Evolutionary conservation across 2,113 vertebrate genomes (phyloP).

Genomic region (Progne subis): DNA sequence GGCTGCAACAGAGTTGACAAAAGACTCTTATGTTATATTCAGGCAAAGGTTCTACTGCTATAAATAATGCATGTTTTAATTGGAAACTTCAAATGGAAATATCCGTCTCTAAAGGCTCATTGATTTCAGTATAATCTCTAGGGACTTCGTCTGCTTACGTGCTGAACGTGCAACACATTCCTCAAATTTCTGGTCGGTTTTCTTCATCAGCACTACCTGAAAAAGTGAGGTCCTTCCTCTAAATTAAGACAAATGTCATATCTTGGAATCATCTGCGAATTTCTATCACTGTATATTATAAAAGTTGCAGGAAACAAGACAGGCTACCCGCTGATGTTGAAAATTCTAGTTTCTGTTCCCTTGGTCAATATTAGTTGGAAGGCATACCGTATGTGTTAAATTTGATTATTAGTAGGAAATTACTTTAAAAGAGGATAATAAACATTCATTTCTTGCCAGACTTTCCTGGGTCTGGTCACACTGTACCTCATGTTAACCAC

Average conservation of each 20-base stretch:
- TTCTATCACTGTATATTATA: background rate
- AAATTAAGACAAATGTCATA: background rate
- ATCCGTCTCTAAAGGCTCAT: background rate
- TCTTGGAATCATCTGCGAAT: background rate
- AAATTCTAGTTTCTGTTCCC: background rate
- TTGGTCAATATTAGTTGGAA: background rate
- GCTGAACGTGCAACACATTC: background rate
- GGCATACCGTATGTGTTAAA: fast-evolving
- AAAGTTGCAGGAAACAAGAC: background rate
- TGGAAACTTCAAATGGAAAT: constrained; percentile 10
- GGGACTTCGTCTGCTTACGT: background rate
- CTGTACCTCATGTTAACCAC: background rate
- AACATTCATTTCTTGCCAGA: background rate
- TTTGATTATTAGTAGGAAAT: background rate
- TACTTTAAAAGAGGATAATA: background rate
- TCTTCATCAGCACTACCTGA: background rate
- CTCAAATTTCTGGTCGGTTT: background rate
- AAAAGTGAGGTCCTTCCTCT: background rate
- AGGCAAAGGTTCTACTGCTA: background rate
- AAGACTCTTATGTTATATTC: background rate
- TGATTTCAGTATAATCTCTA: background rate
- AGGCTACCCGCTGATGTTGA: background rate
- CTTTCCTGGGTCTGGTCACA: background rate
- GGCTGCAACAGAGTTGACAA: background rate
- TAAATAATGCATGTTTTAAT: constrained; percentile 57